These are phyloP conservation scores for Sinotaia quadrata DNA, from an alignment of 2,888 invertebrate genomes.

Conservation along the genomic window DNA sequence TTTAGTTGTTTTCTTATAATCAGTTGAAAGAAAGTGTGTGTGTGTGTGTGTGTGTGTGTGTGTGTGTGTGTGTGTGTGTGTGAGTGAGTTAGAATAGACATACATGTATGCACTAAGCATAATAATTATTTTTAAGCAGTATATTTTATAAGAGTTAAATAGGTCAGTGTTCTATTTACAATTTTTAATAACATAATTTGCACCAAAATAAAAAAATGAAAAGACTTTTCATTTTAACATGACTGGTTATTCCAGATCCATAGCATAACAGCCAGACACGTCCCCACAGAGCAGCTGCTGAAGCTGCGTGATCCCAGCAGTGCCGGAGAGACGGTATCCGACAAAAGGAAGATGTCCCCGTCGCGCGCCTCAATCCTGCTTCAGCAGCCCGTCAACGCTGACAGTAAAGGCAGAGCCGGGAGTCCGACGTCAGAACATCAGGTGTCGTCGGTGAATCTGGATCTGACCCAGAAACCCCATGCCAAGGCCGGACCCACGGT, in stretches of 20 bases:
- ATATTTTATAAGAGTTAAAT: too few species aligned
- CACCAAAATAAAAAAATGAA: too few species aligned
- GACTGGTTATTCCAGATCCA: slow-evolving; percentile 50
- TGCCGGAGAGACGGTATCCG: neutral
- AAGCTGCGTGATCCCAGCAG: slow-evolving; percentile 42
- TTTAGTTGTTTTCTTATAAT: too few species aligned
- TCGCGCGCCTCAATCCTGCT: slow-evolving; percentile 1
- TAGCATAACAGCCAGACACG: slow-evolving; percentile 61
- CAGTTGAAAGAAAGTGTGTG: too few species aligned
- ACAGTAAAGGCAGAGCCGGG: too few species aligned
- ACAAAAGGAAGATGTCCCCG: neutral
- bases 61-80: slow-evolving; percentile 16
- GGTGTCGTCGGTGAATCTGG: neutral
- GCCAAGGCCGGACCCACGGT: too few species aligned
- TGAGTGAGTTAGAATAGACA: too few species aligned
- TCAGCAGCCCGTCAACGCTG: neutral
- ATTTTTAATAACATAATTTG: too few species aligned
- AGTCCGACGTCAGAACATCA: neutral
- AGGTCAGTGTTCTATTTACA: too few species aligned
- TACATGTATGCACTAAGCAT: too few species aligned
- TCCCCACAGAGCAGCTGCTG: slow-evolving; percentile 58
- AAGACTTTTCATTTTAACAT: neutral
- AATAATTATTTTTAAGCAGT: too few species aligned
- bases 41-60: neutral
- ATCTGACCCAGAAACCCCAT: neutral